Percentiles rank a stretch among this genome's conserved stretches.
Conservation (phyloP, 2,113 vertebrate species). For the Sorex fumeus region DNA sequence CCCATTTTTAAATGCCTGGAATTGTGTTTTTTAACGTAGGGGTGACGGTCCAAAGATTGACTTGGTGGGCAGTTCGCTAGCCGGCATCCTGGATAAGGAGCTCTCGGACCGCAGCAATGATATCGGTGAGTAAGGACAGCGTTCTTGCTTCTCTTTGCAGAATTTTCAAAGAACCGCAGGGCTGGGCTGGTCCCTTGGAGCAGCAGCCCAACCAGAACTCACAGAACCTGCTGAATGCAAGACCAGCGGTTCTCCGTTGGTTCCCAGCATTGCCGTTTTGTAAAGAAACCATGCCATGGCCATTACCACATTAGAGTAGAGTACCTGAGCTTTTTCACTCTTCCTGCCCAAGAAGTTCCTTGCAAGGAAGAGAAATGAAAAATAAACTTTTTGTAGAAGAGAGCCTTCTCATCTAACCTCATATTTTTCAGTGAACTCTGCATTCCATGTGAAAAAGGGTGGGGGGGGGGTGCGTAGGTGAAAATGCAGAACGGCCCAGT, state of each 20-base stretch:
- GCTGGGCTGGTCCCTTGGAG: slow-evolving; percentile 31
- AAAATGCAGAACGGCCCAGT: slow-evolving; percentile 28
- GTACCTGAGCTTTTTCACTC: background rate
- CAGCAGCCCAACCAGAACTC: slow-evolving; percentile 46
- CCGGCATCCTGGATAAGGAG: slow-evolving; percentile 92
- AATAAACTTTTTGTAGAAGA: slow-evolving; percentile 26
- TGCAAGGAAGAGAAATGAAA: slow-evolving; percentile 11
- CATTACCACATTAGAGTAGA: slow-evolving; percentile 27
- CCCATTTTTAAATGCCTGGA: slow-evolving; percentile 69
- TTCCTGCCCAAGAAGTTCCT: slow-evolving; percentile 17
- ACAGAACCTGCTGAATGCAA: slow-evolving; percentile 16
- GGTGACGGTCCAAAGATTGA: slow-evolving; percentile 96
- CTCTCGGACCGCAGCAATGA: slow-evolving; percentile 95
- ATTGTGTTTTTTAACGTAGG: slow-evolving; percentile 92
- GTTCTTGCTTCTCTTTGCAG: slow-evolving; percentile 68
- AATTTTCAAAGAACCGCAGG: slow-evolving; percentile 64
- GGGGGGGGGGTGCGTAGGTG: background rate
- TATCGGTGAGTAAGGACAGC: slow-evolving; percentile 92
- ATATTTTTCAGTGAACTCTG: slow-evolving; percentile 53
- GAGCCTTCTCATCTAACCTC: background rate
- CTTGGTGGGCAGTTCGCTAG: slow-evolving; percentile 88
- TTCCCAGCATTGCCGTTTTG: slow-evolving; percentile 33
- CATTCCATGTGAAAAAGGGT: slow-evolving; percentile 28
- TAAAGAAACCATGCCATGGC: slow-evolving; percentile 31
- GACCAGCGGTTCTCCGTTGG: slow-evolving; percentile 10